A percentile compares a stretch with the other conserved stretches of the same genome.
Evolutionary conservation across 2,888 invertebrate genomes (phyloP).

Genomic region (Melinopterus prodromus): DNA sequence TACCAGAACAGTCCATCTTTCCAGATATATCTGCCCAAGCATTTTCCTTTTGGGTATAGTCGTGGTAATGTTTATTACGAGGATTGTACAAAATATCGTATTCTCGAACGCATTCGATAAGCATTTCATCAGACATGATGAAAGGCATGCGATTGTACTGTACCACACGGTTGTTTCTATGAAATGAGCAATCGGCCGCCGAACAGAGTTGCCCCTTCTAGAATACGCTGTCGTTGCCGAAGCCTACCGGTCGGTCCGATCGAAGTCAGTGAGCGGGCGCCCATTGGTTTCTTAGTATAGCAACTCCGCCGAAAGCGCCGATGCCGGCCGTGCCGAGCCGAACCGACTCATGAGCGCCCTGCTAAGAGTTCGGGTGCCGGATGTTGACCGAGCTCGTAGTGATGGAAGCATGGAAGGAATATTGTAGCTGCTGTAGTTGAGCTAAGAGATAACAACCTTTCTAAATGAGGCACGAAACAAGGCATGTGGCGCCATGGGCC

Average conservation of each 20-base stretch:
- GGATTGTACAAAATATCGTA: not conserved
- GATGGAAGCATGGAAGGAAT: no score
- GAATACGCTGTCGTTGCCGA: not conserved
- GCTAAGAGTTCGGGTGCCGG: no score
- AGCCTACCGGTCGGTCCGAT: not conserved
- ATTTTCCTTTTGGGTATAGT: not conserved
- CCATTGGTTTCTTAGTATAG: constrained; percentile 6
- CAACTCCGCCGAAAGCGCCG: constrained; percentile 12
- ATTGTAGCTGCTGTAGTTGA: no score
- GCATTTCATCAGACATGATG: not conserved
- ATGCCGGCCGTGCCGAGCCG: not conserved
- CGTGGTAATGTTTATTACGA: not conserved
- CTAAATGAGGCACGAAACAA: no score
- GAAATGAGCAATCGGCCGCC: not conserved
- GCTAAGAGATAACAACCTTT: no score
- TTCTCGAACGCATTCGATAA: not conserved
- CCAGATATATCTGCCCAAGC: not conserved
- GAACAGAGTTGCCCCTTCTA: constrained; percentile 7
- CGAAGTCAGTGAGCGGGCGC: not conserved
- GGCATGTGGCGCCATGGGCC: no score
- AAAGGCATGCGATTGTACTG: no score
- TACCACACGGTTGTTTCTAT: no score
- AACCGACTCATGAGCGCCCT: no score
- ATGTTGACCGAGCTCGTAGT: no score
- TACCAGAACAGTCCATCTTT: constrained; percentile 1